Conservation (phyloP, 2,888 invertebrate species). For the Limenitis camilla region DNA sequence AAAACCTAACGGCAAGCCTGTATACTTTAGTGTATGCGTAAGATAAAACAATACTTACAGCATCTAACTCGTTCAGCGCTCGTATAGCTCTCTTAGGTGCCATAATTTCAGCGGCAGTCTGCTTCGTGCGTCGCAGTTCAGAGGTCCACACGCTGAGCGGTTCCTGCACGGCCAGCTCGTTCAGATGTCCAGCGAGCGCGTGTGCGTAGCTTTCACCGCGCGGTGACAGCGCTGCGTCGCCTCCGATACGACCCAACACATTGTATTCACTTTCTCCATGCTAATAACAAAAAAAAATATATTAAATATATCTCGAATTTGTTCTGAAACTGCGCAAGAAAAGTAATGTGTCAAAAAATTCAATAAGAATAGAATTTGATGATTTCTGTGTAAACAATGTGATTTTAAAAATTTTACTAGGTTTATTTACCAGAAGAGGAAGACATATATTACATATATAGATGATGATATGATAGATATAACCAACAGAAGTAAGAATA, state of each 20-base stretch:
- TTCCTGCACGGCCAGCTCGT: slow-evolving; percentile 74
- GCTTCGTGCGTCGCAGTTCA: slow-evolving; percentile 89
- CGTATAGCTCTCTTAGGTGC: slow-evolving; percentile 89
- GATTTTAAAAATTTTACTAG: no score
- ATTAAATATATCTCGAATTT: no score
- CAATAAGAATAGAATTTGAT: no score
- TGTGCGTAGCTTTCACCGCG: slow-evolving; percentile 86
- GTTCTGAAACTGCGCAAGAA: no score
- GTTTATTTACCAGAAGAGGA: no score
- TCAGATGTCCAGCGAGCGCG: slow-evolving; percentile 82
- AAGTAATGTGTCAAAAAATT: no score
- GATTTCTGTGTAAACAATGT: no score
- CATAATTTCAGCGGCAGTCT: slow-evolving; percentile 85
- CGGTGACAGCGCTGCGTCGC: slow-evolving; percentile 88
- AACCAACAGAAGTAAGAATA: no score
- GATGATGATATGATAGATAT: no score
- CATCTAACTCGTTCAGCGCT: slow-evolving; percentile 93
- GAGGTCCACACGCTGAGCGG: slow-evolving; percentile 92
- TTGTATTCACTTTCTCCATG: slow-evolving; percentile 97
- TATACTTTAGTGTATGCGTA: background rate
- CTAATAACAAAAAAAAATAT: slow-evolving; percentile 57
- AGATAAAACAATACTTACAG: slow-evolving; percentile 73
- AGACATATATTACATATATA: no score
- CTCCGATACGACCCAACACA: slow-evolving; percentile 91
- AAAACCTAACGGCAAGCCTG: no score